Evolutionary conservation across 2,888 invertebrate species (phyloP), one percentile per base, ranked within the genome.

Genomic region (Octonoba sinensis): DNA sequence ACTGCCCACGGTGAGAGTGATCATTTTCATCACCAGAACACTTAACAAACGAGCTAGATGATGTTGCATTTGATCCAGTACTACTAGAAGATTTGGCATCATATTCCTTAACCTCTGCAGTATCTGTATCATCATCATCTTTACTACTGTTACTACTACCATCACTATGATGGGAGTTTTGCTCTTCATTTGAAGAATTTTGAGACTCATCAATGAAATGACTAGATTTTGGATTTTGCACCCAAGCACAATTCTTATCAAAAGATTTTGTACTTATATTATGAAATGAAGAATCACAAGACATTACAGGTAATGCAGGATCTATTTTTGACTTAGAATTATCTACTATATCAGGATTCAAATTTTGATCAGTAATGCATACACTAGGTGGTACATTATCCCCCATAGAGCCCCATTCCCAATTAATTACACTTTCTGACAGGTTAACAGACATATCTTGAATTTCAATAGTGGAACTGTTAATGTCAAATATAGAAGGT

Each of bases 41-140:
- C 54, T 84, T 84, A 12, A 85, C 84, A 77, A 85, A 85, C 8
- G 85, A 85, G 18, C 84, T 76, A n/a, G 83, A 78, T 18, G 83
- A 83, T 54, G 82, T 76, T 22, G 66, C 51, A 13, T 67, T 66
- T 0, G 81, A 82, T 2, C 74, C 71, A 62, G 57, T 74, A n/a
- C 83, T 83, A 51, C 82, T 79, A 15, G 83, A 81, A 22, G 85
- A 85, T 66, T 83, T 85, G 4, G 74, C 74, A 54, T 85, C 85
- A 46, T 65, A 82, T 70, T 85, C 84, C 54, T 77, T 82, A 0
- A 82, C 67, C 66, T 84, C 84, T 59, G 74, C 67, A 24, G 81
- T 73, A 70, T 84, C 84, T 16, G 79, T 75, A 65, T 79, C 79
- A 24, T 69, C 69, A 54, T 74, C 72, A 62, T 83, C 81, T 57